Evolutionary conservation across 2,797 vertebrate species (phyloP), one percentile per base, ranked within the genome.

Genomic region (Gallirallus australis): DNA sequence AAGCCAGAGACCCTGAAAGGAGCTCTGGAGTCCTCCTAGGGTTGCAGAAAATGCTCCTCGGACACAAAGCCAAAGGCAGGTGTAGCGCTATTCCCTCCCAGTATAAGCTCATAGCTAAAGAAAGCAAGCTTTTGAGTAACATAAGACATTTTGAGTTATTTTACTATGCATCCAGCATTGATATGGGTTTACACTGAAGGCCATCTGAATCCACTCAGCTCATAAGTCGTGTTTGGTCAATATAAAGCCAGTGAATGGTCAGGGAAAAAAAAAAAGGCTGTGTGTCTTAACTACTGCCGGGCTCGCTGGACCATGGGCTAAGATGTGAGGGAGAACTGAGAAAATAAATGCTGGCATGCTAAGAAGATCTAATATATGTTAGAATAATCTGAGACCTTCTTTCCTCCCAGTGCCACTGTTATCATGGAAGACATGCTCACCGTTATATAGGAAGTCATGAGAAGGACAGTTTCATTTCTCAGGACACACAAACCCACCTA

Each of bases 361-460:
- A 53, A 86, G 50, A 76, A 65, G 17, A 45, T 52, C 39, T 5
- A 83, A 45, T 9, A 56, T 7, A 12, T 21, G 6, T 50, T 61
- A 59, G 47, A 82, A 72, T 63, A 82, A 59, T 54, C 35, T 53
- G 28, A 8, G 72, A 24, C 31, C 70, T 70, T 45, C 23, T 40
- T 53, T 70, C 61, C 28, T 65, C 31, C 39, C 37, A 27, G 28
- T 39, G n/a, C 14, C 19, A 7, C 24, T 1, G 0, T 14, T 52
- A 5, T 0, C 2, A 30, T 0, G 68, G 73, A 82, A 33, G 23
- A 86, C 91, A 40, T 17, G 7, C 28, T 73, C 40, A 16, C 35
- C 4, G 9, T 31, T 12, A 14, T 0, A 0, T 3, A 15, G 42
- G 40, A 50, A 79, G 47, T 60, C 47, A 39, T 20, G 30, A 63